These are phyloP conservation scores for Notodonta dromedarius DNA, from an alignment of 2,888 invertebrate species.

Conservation along the genomic window DNA sequence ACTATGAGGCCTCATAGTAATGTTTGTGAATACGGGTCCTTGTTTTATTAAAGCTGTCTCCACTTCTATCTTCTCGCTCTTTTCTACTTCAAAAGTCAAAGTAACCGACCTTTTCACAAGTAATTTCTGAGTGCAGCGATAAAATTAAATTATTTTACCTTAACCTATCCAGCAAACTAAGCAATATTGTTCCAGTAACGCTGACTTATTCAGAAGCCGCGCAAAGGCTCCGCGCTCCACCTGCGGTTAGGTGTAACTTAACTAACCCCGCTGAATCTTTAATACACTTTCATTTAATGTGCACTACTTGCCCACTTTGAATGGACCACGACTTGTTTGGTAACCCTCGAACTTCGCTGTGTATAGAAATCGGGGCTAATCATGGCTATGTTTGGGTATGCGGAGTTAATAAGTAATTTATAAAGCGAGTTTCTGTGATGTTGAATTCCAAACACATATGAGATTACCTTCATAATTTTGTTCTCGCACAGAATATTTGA, in stretches of 20 bases:
- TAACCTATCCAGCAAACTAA: slow-evolving; percentile 37
- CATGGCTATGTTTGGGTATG: slow-evolving; percentile 23
- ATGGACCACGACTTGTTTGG: slow-evolving; percentile 65
- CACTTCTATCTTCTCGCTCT: too few relatives aligned
- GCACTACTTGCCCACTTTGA: slow-evolving; percentile 68
- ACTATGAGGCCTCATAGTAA: too few relatives aligned
- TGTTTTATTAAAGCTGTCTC: too few relatives aligned
- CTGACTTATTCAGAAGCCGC: slow-evolving; percentile 74
- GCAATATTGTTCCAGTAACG: slow-evolving; percentile 25
- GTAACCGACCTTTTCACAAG: too few relatives aligned
- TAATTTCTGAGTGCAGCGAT: neutral
- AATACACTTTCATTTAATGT: slow-evolving; percentile 80
- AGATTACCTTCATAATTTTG: too few relatives aligned
- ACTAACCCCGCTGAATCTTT: slow-evolving; percentile 81
- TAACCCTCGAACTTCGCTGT: slow-evolving; percentile 51
- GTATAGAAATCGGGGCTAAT: slow-evolving; percentile 33
- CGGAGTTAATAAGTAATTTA: slow-evolving; percentile 5
- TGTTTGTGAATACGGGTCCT: too few relatives aligned
- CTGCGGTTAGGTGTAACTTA: slow-evolving; percentile 81
- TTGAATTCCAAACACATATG: neutral
- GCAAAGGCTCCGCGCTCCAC: slow-evolving; percentile 70
- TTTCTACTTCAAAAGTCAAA: too few relatives aligned
- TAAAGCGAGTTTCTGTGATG: neutral
- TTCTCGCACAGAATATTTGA: too few relatives aligned
- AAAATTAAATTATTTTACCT: neutral